Conservation (phyloP, 30 jellyfish, hydroid and myxozoan genomes). For the Aurelia coerulea region DNA sequence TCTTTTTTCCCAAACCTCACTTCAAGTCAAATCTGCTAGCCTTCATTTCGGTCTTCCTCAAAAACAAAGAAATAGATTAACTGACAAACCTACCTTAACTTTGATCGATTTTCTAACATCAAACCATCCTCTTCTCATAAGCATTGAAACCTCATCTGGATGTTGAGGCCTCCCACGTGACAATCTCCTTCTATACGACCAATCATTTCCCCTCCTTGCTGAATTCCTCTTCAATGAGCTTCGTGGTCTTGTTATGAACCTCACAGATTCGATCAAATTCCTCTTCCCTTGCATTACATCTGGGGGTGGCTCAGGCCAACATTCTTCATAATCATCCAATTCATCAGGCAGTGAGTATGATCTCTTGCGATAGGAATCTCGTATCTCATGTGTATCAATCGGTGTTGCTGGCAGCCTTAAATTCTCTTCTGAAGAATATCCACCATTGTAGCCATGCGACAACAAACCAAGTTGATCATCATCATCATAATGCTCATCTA, state of each 20-base stretch:
- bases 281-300: neutral
- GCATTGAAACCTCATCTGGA: slow-evolving; percentile 50
- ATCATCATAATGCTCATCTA: slow-evolving; percentile 62
- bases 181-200: neutral
- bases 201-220: slow-evolving; percentile 4
- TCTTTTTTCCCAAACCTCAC: too few species aligned
- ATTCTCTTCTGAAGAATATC: slow-evolving; percentile 28
- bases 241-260: slow-evolving; percentile 16
- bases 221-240: slow-evolving; percentile 30
- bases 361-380: slow-evolving; percentile 13
- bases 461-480: neutral
- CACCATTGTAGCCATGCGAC: slow-evolving; percentile 3
- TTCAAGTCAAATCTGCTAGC: too few species aligned
- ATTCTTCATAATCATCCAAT: slow-evolving; percentile 51
- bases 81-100: slow-evolving; percentile 17
- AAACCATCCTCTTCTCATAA: slow-evolving; percentile 65
- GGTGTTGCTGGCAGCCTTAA: slow-evolving; percentile 70
- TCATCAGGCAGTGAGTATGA: slow-evolving; percentile 53
- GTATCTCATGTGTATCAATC: neutral
- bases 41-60: too few species aligned
- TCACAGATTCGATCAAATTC: slow-evolving; percentile 23
- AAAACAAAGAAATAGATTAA: too few species aligned
- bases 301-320: neutral
- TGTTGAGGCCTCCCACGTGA: slow-evolving; percentile 12
- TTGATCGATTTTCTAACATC: slow-evolving; percentile 58